Base-by-base conservation (phyloP, 1,140 invertebrate genomes). In the Onthophagus taurus region DNA sequence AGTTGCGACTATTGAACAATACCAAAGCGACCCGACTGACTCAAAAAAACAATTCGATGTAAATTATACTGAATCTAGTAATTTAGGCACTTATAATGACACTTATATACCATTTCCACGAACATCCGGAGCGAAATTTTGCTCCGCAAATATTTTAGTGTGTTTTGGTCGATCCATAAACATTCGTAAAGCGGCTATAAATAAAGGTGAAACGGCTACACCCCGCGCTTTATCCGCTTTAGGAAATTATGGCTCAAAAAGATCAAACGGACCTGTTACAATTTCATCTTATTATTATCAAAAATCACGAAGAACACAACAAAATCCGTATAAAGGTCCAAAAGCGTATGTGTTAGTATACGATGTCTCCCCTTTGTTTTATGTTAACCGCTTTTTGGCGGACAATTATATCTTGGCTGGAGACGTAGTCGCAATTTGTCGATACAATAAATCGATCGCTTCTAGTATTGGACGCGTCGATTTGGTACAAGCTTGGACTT, bases 61-160 rank as follows among this genome's bases (percentile, higher is more conserved):
- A 4, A 41, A 29, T 29, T 41, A 60, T 48, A 44, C 57, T 11
- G 59, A 63, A 44, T 47, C 56, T 2, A 55, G 49, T 37, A 46
- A 69, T n/a, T 72, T 71, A 49, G 60, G 64, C 18, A 67, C 69
- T 7, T 64, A 71, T 36, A 78, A 83, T 44, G 84, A 87, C 59
- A 76, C 82, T n/a, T 88, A 83, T 53, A 87, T 97, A 49, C 92
- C 92, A 1, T 97, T 94, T 69, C 92, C 92, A 1, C 71, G 89
- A 42, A 96, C 91, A 0, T 94, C 88, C 9, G 91, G 91, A 3
- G 91, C 89, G 1, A 83, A 85, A 59, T 97, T 96, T 72, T 93
- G 87, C 67, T 83, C 83, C 26, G 85, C 84, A 19, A 85, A 84
- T 52, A 76, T 81, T 17, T 66, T 92, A 18, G 85, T 90, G 6